Evolutionary conservation across 2,888 invertebrate genomes (phyloP).

Genomic region (Tiphia femorata): DNA sequence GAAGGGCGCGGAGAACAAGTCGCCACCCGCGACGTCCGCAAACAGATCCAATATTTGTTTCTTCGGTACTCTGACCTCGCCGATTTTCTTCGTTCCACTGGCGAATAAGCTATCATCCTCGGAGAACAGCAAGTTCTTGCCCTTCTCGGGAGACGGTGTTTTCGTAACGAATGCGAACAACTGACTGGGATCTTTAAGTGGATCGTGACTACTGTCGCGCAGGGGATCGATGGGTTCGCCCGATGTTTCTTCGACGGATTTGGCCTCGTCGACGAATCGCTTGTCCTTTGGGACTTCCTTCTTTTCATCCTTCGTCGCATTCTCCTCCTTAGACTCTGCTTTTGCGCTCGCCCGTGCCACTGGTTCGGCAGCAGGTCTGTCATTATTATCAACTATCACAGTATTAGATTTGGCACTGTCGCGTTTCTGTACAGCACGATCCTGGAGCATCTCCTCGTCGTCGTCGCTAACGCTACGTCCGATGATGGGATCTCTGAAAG

Average conservation of each 20-base stretch:
- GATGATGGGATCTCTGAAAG: constrained; percentile 26
- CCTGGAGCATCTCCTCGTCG: not conserved
- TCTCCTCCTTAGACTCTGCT: not conserved
- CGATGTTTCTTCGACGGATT: constrained; percentile 7
- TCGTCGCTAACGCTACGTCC: constrained; percentile 6
- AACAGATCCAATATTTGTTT: constrained; percentile 53
- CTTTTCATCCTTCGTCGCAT: not conserved
- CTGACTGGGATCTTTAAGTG: constrained; percentile 63
- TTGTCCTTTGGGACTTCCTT: not conserved
- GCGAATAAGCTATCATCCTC: constrained; percentile 63
- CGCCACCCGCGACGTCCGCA: constrained; percentile 55
- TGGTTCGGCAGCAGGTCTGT: not conserved
- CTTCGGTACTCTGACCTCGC: constrained; percentile 26
- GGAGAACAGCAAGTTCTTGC: constrained; percentile 50
- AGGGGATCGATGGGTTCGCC: constrained; percentile 55
- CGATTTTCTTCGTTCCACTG: constrained; percentile 37
- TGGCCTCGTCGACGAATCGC: constrained; percentile 1
- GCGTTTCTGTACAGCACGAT: not conserved
- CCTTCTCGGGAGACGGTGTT: constrained; percentile 65
- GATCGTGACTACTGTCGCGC: constrained; percentile 57
- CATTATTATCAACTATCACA: not conserved
- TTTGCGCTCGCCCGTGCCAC: not conserved
- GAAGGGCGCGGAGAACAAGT: constrained; percentile 56
- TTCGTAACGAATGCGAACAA: constrained; percentile 66
- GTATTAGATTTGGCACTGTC: not conserved